These are phyloP conservation scores for Malurus leucopterus DNA, from an alignment of 2,797 vertebrate species.

Conservation along the genomic window DNA sequence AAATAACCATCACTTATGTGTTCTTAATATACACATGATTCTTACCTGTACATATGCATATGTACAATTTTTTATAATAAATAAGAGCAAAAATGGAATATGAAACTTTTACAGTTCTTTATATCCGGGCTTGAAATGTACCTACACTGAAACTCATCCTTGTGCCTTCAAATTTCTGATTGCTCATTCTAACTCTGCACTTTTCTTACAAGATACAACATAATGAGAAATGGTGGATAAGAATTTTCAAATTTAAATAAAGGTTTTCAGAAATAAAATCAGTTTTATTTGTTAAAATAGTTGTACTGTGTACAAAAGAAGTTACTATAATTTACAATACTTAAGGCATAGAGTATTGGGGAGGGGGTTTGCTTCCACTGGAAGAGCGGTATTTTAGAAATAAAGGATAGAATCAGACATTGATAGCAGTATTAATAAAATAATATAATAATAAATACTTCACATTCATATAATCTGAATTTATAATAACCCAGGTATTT, in stretches of 20 bases:
- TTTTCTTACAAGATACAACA: background rate
- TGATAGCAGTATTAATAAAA: slow-evolving; percentile 25
- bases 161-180: background rate
- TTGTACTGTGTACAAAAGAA: background rate
- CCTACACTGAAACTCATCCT: background rate
- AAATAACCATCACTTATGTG: background rate
- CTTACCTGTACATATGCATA: background rate
- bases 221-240: background rate
- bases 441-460: slow-evolving; percentile 52
- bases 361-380: background rate
- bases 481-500: background rate
- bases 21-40: background rate
- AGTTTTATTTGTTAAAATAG: slow-evolving; percentile 26
- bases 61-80: background rate
- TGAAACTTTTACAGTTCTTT: background rate
- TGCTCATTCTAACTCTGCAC: background rate
- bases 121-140: background rate
- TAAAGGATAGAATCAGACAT: slow-evolving; percentile 7
- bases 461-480: slow-evolving; percentile 26
- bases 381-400: slow-evolving; percentile 37
- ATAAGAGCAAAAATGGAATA: background rate
- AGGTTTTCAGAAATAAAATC: background rate
- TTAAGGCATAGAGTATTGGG: background rate
- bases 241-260: background rate
- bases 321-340: background rate